phyloP scores from a whole-genome alignment of 2,797 vertebrate species.

The Dallia pectoralis region DNA sequence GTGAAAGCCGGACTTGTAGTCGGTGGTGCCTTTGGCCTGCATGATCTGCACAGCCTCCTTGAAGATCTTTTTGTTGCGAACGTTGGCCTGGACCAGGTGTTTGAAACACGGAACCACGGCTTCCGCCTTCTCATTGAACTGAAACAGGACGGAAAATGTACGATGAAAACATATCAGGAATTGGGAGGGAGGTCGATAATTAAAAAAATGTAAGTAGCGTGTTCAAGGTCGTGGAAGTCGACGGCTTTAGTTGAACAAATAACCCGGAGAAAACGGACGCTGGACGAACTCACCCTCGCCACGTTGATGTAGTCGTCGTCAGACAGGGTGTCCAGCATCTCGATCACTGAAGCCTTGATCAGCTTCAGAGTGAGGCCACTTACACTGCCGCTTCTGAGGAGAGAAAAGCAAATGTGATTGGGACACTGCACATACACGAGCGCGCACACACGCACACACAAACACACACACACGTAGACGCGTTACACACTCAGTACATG shows the following conservation, averaged over 20 bases:
- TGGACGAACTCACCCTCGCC: conserved; percentile 81
- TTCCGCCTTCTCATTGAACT: conserved; percentile 98
- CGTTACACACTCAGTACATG: background rate
- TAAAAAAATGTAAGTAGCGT: background rate
- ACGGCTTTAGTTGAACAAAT: background rate
- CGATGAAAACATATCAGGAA: background rate
- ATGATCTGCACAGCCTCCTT: conserved; percentile 94
- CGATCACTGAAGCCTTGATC: conserved; percentile 95
- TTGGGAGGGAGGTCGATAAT: background rate
- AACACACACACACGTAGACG: background rate
- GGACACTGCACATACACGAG: background rate
- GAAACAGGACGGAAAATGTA: conserved; percentile 35
- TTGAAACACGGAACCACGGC: conserved; percentile 96
- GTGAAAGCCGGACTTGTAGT: conserved; percentile 98
- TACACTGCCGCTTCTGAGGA: conserved; percentile 91
- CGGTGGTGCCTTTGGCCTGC: conserved; percentile 96
- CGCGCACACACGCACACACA: background rate
- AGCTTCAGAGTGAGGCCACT: conserved; percentile 95
- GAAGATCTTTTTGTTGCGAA: conserved; percentile 98
- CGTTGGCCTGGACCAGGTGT: conserved; percentile 96
- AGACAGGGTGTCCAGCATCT: conserved; percentile 96
- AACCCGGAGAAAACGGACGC: background rate
- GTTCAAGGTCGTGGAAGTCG: background rate
- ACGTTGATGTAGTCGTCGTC: conserved; percentile 98
- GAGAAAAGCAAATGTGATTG: conserved; percentile 7